These are phyloP conservation scores for Antheraea pernyi DNA, from an alignment of 1,140 invertebrate genomes.

Conservation along the genomic window DNA sequence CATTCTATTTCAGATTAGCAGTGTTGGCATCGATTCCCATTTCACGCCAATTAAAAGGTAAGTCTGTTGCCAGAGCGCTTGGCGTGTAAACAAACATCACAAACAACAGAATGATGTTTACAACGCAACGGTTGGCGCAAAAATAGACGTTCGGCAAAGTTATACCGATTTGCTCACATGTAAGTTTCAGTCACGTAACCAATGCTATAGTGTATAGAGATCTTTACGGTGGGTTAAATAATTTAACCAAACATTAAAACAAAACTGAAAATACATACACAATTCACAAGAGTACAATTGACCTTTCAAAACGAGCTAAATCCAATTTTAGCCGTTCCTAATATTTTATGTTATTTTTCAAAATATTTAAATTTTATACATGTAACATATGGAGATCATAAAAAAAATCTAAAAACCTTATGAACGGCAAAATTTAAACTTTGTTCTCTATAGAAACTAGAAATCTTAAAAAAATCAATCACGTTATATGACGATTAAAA, in stretches of 20 bases:
- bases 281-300: too few species aligned
- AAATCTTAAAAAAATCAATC: too few species aligned
- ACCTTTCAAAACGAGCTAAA: too few species aligned
- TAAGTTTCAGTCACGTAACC: neutral
- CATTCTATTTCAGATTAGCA: conserved; percentile 5
- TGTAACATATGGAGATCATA: too few species aligned
- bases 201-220: neutral
- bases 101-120: conserved; percentile 28
- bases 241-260: neutral
- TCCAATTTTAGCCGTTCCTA: too few species aligned
- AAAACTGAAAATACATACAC: too few species aligned
- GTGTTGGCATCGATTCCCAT: neutral
- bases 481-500: too few species aligned
- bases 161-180: neutral
- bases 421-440: too few species aligned
- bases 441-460: too few species aligned
- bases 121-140: neutral
- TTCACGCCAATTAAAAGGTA: conserved; percentile 14
- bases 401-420: too few species aligned
- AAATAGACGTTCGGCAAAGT: conserved; percentile 20
- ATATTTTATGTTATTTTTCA: too few species aligned
- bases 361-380: too few species aligned
- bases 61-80: conserved; percentile 12
- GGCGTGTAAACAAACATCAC: conserved; percentile 24
- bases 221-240: neutral